Conservation (phyloP, 1,140 invertebrate genomes). For the Drosophila mojavensis region DNA sequence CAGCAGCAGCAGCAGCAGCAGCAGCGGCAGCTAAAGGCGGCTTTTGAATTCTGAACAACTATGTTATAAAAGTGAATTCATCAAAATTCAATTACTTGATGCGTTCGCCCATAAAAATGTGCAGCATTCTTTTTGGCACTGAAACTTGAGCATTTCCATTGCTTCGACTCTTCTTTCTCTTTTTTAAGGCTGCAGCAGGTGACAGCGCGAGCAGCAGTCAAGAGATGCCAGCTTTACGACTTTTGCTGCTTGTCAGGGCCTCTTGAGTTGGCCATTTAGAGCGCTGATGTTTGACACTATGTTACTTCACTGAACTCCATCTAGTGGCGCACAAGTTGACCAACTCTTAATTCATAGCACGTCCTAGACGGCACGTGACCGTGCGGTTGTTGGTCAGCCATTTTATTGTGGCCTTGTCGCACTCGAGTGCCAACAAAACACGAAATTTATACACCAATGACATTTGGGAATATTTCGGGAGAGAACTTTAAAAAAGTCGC, state of each 20-base stretch:
- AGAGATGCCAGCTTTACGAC: conserved; percentile 39
- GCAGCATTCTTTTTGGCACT: conserved; percentile 33
- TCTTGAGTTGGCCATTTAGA: conserved; percentile 29
- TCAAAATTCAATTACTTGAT: conserved; percentile 72
- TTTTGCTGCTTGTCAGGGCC: conserved; percentile 4
- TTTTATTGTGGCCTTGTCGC: conserved; percentile 18
- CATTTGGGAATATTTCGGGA: conserved; percentile 2
- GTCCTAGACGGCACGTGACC: conserved; percentile 51
- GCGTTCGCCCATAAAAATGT: conserved; percentile 42
- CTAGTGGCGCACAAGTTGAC: conserved; percentile 26
- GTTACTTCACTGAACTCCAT: conserved; percentile 16
- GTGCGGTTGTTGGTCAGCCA: conserved; percentile 33
- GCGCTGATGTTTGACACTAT: conserved; percentile 23
- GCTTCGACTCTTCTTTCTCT: background rate
- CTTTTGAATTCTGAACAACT: conserved; percentile 68
- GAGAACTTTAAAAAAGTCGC: background rate
- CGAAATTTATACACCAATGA: conserved; percentile 3
- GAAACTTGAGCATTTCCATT: conserved; percentile 4
- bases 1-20: too few species aligned
- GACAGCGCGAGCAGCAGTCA: background rate
- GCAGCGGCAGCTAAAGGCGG: conserved; percentile 22
- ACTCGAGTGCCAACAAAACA: conserved; percentile 41
- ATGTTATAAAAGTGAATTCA: conserved; percentile 65
- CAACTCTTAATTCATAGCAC: conserved; percentile 35
- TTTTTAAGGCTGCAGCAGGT: conserved; percentile 17